Conservation (phyloP, 2,113 vertebrate species). For the Piprites chloris region DNA sequence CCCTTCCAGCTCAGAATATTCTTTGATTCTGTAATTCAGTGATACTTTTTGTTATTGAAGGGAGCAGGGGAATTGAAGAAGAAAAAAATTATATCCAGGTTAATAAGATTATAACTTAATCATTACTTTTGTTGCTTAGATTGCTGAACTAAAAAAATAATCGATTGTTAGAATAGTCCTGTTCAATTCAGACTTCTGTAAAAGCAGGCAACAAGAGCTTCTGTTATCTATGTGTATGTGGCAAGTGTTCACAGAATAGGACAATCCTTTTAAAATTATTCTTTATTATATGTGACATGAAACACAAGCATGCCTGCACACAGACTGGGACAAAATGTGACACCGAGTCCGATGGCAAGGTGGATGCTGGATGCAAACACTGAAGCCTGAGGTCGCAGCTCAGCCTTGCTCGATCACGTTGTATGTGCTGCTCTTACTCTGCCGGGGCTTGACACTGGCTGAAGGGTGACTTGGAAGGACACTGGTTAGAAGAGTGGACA, state of each 20-base stretch:
- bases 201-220: background rate
- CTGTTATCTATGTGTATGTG: background rate
- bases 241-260: background rate
- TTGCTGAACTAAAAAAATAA: background rate
- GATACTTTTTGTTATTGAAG: background rate
- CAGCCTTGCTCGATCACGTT: background rate
- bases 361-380: background rate
- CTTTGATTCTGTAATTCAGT: background rate
- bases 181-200: background rate
- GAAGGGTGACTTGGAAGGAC: background rate
- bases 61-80: background rate
- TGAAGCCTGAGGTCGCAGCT: background rate
- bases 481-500: background rate
- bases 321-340: background rate
- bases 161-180: background rate
- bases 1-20: background rate
- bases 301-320: background rate
- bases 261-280: background rate
- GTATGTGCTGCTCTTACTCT: background rate
- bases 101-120: background rate
- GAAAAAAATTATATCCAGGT: background rate
- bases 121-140: background rate
- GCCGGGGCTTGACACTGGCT: background rate
- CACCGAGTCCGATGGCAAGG: background rate
- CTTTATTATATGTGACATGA: background rate